Evolutionary conservation across 1,140 invertebrate species (phyloP).

Genomic region (Anoplophora glabripennis): DNA sequence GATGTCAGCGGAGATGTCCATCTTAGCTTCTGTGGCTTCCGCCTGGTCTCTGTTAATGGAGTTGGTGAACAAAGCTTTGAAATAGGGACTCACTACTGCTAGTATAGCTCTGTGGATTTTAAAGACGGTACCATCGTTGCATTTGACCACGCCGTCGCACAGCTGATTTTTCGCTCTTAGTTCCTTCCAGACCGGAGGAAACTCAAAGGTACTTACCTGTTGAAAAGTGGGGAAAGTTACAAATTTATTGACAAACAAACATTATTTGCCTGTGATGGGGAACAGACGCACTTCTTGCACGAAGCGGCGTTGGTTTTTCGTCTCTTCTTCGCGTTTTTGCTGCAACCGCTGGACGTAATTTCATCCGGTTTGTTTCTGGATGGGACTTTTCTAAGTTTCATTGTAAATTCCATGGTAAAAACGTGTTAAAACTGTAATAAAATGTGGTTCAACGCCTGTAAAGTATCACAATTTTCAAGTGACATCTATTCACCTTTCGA

Average conservation of each 20-base stretch:
- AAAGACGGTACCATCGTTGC: constrained; percentile 61
- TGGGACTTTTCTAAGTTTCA: constrained; percentile 3
- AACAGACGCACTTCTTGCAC: constrained; percentile 8
- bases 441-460: constrained; percentile 10
- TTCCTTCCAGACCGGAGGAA: constrained; percentile 63
- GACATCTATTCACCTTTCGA: no score
- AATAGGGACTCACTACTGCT: constrained; percentile 65
- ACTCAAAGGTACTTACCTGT: constrained; percentile 47
- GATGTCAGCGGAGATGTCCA: constrained; percentile 52
- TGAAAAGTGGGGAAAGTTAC: background rate
- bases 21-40: constrained; percentile 54
- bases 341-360: background rate
- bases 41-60: constrained; percentile 54
- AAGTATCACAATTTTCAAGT: background rate
- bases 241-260: background rate
- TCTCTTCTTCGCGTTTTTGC: constrained; percentile 1
- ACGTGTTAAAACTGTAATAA: background rate
- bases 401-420: constrained; percentile 12
- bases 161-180: constrained; percentile 58
- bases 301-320: background rate
- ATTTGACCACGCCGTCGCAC: constrained; percentile 58
- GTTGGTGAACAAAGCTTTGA: constrained; percentile 63
- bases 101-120: constrained; percentile 64
- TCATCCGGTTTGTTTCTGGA: constrained; percentile 5
- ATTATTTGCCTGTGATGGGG: constrained; percentile 2